Base-by-base conservation (phyloP, 2,888 invertebrate species). In the Liposcelis brunnea region DNA sequence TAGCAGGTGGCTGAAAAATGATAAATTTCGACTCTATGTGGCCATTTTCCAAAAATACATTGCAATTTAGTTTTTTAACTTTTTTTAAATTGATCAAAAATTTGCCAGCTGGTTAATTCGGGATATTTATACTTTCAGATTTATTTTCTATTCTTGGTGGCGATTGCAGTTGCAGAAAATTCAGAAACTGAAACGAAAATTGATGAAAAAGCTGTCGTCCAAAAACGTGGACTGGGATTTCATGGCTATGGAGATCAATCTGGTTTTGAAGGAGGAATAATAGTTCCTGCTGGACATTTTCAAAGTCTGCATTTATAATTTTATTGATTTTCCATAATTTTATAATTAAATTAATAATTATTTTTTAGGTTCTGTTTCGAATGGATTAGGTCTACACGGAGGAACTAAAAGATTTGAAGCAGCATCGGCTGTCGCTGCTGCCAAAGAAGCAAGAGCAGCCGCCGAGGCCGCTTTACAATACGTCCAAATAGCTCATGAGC, bases 371-470 rank as follows among this genome's bases (percentile, higher is more conserved):
- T n/a, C n/a, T n/a, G n/a, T 35, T 7, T 35, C 10, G 10, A 16
- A 4, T 7, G 35, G 35, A 15, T 10, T 7, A 6, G 35, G 26
- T 6, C 26, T 35, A 7, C 16, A 14, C 4, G 40, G 19, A 5
- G 19, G 10, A 8, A 3, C 40, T 18, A 40, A 40, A 19, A 18
- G 15, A 16, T n/a, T n/a, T 18, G 40, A 40, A 18, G 40, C 40
- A 16, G 40, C 40, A 18, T 6, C 4, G 10, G 40, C 40, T 19
- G 40, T 40, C 6, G 40, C 40, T 16, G 40, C 40, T 40, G 40
- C 40, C 10, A 40, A 40, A 21, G 40, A 40, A 12, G 40, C 40
- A 6, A 21, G 19, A 10, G 19, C 19, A 6, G 40, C 40, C 40
- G 18, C 15, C 5, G 19, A 16, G 6, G 15, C 21, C 7, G 40